phyloP scores from a whole-genome alignment of 2,888 invertebrate genomes.

The Chaitophorus viminalis region DNA sequence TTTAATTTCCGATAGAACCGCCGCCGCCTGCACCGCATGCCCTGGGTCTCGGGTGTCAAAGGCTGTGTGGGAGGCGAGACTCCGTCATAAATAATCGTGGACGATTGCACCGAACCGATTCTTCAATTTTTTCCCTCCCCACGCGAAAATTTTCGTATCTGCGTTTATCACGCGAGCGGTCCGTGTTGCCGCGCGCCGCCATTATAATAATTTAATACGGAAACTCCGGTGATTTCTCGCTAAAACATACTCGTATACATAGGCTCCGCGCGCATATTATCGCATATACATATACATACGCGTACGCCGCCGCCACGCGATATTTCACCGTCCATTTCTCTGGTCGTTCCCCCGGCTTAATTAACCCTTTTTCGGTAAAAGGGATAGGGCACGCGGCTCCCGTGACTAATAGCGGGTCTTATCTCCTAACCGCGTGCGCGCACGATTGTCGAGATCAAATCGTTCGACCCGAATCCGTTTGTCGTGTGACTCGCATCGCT shows the following conservation, averaged over 20 bases:
- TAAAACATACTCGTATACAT: too few species aligned
- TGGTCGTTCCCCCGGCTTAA: constrained; percentile 2
- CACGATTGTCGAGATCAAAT: constrained; percentile 35
- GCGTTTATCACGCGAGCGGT: background rate
- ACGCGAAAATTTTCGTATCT: background rate
- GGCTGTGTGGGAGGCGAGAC: background rate
- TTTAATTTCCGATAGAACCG: background rate
- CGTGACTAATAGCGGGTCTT: background rate
- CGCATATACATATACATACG: too few species aligned
- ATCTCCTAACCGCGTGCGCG: constrained; percentile 19
- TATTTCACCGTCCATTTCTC: constrained; percentile 1
- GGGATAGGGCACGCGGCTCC: background rate
- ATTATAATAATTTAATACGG: background rate
- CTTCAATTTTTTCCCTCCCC: background rate
- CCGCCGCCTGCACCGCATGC: too few species aligned
- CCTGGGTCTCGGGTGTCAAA: background rate
- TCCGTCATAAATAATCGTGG: background rate
- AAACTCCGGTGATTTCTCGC: background rate
- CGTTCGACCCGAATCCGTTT: background rate
- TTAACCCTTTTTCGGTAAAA: constrained; percentile 7
- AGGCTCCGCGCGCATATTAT: too few species aligned
- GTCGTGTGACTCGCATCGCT: too few species aligned
- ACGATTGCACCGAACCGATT: background rate
- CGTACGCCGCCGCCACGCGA: too few species aligned
- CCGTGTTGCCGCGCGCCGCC: background rate